These are phyloP conservation scores for Gisinianus flammeolus DNA, from an alignment of 2,888 invertebrate species.

Conservation along the genomic window DNA sequence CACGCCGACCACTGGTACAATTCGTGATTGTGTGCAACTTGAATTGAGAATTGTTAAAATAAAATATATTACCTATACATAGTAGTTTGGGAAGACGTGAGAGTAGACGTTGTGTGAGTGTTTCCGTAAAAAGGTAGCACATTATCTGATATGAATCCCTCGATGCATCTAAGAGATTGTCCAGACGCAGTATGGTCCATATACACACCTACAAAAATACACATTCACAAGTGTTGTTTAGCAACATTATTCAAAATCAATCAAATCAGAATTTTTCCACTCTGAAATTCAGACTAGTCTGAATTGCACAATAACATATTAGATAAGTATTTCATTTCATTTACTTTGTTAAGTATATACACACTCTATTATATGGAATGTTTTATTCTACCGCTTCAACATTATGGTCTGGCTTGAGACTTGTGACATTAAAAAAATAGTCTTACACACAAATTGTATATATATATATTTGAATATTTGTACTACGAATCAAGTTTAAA, in stretches of 20 bases:
- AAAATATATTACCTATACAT: conserved; percentile 73
- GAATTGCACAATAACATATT: too few species aligned
- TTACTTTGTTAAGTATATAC: too few species aligned
- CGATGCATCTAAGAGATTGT: conserved; percentile 80
- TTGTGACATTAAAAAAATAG: too few species aligned
- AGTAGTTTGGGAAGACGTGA: conserved; percentile 85
- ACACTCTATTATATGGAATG: too few species aligned
- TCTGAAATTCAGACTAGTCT: background rate
- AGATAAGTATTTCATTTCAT: too few species aligned
- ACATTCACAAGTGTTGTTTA: background rate
- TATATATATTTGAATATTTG: too few species aligned
- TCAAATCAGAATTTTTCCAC: conserved; percentile 11
- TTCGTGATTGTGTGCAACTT: too few species aligned
- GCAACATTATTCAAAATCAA: background rate
- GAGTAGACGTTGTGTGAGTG: conserved; percentile 79
- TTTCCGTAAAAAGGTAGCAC: conserved; percentile 85
- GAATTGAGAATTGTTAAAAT: conserved; percentile 37
- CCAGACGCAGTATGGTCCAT: conserved; percentile 89
- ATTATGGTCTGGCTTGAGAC: too few species aligned
- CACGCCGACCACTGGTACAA: background rate
- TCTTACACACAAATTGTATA: too few species aligned
- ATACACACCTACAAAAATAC: conserved; percentile 71
- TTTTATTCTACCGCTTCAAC: too few species aligned
- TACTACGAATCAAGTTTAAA: too few species aligned
- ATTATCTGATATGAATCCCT: conserved; percentile 79